Evolutionary conservation across 2,797 vertebrate genomes (phyloP), one percentile per base, ranked within the genome.

Genomic region (Epinephelus malabaricus): DNA sequence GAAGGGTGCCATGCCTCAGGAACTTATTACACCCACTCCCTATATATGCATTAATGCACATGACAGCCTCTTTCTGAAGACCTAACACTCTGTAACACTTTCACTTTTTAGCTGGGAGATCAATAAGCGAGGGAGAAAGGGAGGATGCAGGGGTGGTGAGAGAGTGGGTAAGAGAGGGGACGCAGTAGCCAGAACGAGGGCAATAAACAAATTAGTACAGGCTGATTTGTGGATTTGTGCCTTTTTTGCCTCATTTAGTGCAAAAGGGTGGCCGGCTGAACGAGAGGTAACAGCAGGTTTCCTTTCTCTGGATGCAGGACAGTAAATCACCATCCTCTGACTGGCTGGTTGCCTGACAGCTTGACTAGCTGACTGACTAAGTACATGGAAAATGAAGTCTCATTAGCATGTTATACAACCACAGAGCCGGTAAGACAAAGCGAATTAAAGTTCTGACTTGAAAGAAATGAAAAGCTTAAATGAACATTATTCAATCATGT

Each of bases 141-240:
- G 51, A 17, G 78, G 70, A 78, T 77, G 81, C 70, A 79, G 75
- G 60, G 72, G 70, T 87, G 58, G 56, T 69, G 40, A 51, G 27
- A 69, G 63, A 76, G 54, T 49, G 76, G 69, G 69, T 70, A 76
- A 73, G 45, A 73, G 73, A 68, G 73, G 82, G 75, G 78, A 63
- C 78, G 72, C 66, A 61, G 61, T 65, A 79, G 69, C 71, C 75
- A 72, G 66, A 84, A 79, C 58, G 49, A 89, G 79, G 82, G 85
- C 84, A 85, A 88, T 89, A 90, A 92, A 93, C 83, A 90, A 92
- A 92, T 90, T 87, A 92, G 80, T 80, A 62, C 79, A 84, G 77
- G 75, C 73, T 91, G 89, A 91, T 86, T 87, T 92, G 85, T 88
- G 86, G 76, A 86, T 87, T 86, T 86, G 73, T 79, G 67, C 69